Evolutionary conservation across 2,113 vertebrate genomes (phyloP), one percentile per base, ranked within the genome.

Genomic region (Amphiprion percula): DNA sequence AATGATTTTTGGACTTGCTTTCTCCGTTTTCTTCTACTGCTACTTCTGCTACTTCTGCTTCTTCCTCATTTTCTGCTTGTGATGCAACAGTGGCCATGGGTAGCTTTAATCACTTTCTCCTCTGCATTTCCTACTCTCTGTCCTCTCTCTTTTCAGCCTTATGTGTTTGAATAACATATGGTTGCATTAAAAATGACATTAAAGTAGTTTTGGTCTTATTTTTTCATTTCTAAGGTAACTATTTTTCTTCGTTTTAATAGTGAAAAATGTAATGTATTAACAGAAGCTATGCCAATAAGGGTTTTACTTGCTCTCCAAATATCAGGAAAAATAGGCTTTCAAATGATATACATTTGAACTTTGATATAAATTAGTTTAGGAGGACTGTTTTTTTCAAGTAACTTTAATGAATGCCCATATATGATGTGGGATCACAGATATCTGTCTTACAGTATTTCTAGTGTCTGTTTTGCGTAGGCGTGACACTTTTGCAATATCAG

Each of bases 401-500:
- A 86, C 56, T 84, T 70, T 59, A 79, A 83, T 82, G 68, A 79
- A 84, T 77, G 59, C 46, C 53, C 62, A 65, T 75, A 58, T 80
- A 61, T 68, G 30, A 61, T 54, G 64, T 17, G 33, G 24, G 44
- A 79, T 86, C 58, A 61, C 60, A 70, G 50, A 76, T 87, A 80
- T 76, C 62, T 65, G 47, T 71, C 53, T 77, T 77, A 59, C 33
- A 80, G 68, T 75, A 59, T 74, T 74, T 54, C 39, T 58, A 61
- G 80, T 26, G 55, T 86, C 85, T 90, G 72, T 79, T 89, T 87
- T 77, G 90, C 70, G 91, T 91, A 77, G 91, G 91, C 74, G 90
- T 84, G 87, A 87, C 77, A 66, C 77, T 87, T 88, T 88, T 88
- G 73, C 78, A 80, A 74, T 62, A 85, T 92, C 88, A 93, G 90